These are phyloP conservation scores for Chrysoperla carnea DNA, from an alignment of 1,140 invertebrate species.

Conservation along the genomic window DNA sequence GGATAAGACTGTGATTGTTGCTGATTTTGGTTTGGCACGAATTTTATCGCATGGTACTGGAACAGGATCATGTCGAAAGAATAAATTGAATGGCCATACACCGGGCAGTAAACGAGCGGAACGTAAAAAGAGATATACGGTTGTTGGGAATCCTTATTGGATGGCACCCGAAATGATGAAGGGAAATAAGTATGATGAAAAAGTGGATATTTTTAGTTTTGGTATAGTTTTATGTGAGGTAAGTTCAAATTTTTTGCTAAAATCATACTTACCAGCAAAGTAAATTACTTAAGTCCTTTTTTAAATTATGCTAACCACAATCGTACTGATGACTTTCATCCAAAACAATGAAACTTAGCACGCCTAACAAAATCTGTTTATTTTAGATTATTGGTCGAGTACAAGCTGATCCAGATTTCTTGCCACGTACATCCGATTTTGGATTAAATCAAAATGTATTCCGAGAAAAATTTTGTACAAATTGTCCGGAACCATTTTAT, in stretches of 20 bases:
- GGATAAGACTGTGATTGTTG: conserved; percentile 80
- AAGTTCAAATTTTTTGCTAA: conserved; percentile 11
- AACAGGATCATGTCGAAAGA: conserved; percentile 7
- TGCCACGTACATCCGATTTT: conserved; percentile 79
- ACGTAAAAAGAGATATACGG: conserved; percentile 50
- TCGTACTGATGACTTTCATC: no score
- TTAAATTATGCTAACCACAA: no score
- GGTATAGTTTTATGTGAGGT: conserved; percentile 93
- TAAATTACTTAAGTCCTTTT: no score
- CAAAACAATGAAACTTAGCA: no score
- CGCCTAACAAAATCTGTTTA: conserved; percentile 6
- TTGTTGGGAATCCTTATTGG: conserved; percentile 93
- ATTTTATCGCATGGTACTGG: conserved; percentile 50
- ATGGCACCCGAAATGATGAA: conserved; percentile 98
- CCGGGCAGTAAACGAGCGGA: conserved; percentile 30
- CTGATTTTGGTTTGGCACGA: conserved; percentile 84
- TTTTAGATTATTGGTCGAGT: conserved; percentile 80
- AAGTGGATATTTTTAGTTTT: conserved; percentile 94
- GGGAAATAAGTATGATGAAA: conserved; percentile 89
- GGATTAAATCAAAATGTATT: conserved; percentile 78
- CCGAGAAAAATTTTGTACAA: conserved; percentile 70
- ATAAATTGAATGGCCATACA: neutral
- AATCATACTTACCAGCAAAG: no score
- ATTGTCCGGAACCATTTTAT: conserved; percentile 75
- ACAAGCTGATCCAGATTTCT: conserved; percentile 79